Evolutionary conservation across 2,113 vertebrate genomes (phyloP).

Genomic region (Gracilinanus agilis): DNA sequence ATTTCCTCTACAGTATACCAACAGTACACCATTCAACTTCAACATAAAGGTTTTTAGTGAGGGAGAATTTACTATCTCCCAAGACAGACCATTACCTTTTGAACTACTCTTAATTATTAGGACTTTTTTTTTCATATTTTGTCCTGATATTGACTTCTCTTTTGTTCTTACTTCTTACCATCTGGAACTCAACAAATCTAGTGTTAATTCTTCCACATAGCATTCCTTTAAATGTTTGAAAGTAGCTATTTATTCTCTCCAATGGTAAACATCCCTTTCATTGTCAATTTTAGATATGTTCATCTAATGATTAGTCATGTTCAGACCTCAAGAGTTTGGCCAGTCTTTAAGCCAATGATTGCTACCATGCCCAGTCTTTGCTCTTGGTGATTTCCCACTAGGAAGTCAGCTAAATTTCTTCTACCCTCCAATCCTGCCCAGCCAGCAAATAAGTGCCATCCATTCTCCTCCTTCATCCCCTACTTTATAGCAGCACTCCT

Average conservation of each 20-base stretch:
- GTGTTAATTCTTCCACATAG: neutral
- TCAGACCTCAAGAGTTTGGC: neutral
- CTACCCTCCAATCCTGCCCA: neutral
- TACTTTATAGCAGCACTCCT: neutral
- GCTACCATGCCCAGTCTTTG: neutral
- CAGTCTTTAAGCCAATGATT: neutral
- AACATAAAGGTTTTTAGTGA: neutral
- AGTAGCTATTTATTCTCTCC: neutral
- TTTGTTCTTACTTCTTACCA: conserved; percentile 27
- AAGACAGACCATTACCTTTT: neutral
- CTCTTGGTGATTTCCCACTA: neutral
- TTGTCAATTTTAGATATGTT: neutral
- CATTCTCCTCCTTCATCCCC: no score
- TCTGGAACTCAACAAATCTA: conserved; percentile 6
- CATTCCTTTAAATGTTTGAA: conserved; percentile 27
- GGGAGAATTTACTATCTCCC: neutral
- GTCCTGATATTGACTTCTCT: neutral
- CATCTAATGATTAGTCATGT: neutral
- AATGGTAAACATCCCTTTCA: neutral
- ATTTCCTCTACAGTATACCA: neutral
- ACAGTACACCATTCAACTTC: neutral
- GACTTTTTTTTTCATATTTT: neutral
- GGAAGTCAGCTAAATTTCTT: neutral
- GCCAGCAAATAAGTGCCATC: neutral
- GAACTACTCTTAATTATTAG: neutral